These are phyloP conservation scores for Phataginus tetradactyla DNA, from an alignment of 2,797 vertebrate species.

Conservation along the genomic window DNA sequence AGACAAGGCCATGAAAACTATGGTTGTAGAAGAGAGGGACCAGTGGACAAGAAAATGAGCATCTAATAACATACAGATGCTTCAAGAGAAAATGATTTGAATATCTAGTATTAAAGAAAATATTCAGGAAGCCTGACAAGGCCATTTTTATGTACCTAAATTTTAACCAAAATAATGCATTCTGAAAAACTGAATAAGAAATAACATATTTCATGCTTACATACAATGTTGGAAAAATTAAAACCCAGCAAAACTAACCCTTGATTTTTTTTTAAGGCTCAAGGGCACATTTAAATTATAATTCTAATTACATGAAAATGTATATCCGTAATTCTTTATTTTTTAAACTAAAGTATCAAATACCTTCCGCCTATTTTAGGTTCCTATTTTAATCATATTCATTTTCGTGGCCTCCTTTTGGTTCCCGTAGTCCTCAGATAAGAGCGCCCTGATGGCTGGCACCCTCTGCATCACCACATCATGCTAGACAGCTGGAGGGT, in stretches of 20 bases:
- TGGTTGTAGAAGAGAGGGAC: neutral
- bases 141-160: neutral
- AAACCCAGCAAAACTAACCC: neutral
- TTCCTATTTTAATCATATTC: neutral
- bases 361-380: neutral
- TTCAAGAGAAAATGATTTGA: neutral
- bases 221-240: neutral
- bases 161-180: neutral
- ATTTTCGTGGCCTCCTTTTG: neutral
- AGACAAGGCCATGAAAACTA: neutral
- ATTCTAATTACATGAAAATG: neutral
- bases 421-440: neutral
- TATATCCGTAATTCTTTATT: neutral
- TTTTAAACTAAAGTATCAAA: neutral
- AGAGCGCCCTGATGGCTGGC: neutral
- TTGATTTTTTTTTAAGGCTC: neutral
- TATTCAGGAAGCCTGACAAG: neutral
- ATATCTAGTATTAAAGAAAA: neutral
- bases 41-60: neutral
- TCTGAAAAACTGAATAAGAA: neutral
- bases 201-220: neutral
- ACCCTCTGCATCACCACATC: neutral
- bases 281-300: neutral
- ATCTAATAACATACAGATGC: neutral
- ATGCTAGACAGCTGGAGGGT: neutral